These are phyloP conservation scores for Trididemnum miniatum DNA, from an alignment of 23 tunicate genomes.

Conservation along the genomic window DNA sequence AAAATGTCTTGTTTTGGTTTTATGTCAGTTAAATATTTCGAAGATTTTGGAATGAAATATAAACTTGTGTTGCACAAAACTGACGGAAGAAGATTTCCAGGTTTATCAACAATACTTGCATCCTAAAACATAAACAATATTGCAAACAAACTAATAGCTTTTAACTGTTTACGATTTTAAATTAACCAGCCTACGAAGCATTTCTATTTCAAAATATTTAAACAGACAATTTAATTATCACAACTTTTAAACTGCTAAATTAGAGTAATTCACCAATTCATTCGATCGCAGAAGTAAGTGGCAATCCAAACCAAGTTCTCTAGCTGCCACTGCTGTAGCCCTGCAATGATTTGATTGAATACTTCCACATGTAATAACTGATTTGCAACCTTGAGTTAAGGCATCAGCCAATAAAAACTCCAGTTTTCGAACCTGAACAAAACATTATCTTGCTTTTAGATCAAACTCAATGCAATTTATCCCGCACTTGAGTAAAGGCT, in stretches of 20 bases:
- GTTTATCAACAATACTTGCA: background rate
- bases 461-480: no score
- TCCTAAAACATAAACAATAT: background rate
- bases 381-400: slow-evolving; percentile 45
- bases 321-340: slow-evolving; percentile 86
- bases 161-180: no score
- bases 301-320: slow-evolving; percentile 74
- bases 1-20: slow-evolving; percentile 54
- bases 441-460: background rate
- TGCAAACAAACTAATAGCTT: no score
- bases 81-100: slow-evolving; percentile 80
- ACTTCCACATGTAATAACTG: slow-evolving; percentile 81
- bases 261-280: background rate
- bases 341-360: slow-evolving; percentile 90
- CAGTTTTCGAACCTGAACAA: slow-evolving; percentile 66
- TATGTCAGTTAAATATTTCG: slow-evolving; percentile 55
- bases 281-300: slow-evolving; percentile 63
- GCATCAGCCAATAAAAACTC: slow-evolving; percentile 91
- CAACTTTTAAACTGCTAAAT: background rate
- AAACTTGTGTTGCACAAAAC: slow-evolving; percentile 45
- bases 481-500: no score
- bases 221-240: no score
- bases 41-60: slow-evolving; percentile 57
- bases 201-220: no score
- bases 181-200: no score